These are phyloP conservation scores for Eupithecia subfuscata DNA, from an alignment of 2,888 invertebrate genomes.

Conservation along the genomic window DNA sequence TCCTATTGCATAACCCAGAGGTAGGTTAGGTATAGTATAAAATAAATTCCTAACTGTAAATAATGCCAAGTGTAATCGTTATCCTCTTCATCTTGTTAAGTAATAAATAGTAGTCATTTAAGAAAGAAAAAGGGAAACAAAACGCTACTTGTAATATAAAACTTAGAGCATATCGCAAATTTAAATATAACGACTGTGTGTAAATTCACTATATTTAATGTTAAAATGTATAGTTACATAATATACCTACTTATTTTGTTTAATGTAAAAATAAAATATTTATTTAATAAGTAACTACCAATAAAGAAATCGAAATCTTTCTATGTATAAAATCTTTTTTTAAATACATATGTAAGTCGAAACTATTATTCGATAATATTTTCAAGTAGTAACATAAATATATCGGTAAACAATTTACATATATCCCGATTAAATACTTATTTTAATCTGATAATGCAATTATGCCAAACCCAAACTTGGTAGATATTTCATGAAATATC, in stretches of 20 bases:
- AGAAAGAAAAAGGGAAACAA: conserved; percentile 78
- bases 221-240: neutral
- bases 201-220: conserved; percentile 10
- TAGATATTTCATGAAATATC: neutral
- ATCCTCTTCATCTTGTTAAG: conserved; percentile 40
- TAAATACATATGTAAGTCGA: neutral
- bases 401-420: no score
- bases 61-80: conserved; percentile 35
- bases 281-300: neutral
- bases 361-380: neutral
- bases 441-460: neutral
- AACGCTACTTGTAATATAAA: conserved; percentile 78
- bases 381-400: no score
- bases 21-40: neutral
- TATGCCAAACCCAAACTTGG: neutral
- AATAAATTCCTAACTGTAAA: conserved; percentile 4
- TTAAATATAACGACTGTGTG: conserved; percentile 14
- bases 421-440: no score
- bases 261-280: neutral
- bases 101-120: conserved; percentile 40
- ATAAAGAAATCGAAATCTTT: neutral
- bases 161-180: conserved; percentile 70
- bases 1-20: neutral
- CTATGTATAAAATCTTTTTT: neutral
- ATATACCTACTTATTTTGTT: neutral